Conservation (phyloP, 2,888 invertebrate genomes). For the Microchrysa polita region DNA sequence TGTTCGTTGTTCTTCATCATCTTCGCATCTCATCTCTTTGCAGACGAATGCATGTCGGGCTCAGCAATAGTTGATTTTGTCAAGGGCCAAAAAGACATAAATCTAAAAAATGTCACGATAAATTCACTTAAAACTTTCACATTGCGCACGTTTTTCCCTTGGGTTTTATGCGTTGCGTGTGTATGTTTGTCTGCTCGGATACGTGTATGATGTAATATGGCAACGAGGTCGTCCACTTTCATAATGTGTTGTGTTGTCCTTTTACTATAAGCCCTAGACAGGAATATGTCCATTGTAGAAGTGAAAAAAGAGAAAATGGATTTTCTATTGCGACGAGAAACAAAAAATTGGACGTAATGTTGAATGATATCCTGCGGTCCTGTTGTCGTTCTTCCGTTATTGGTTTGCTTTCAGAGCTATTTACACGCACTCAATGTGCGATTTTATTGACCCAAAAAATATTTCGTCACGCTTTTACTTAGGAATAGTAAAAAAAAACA, state of each 20-base stretch:
- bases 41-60: background rate
- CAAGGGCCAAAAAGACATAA: slow-evolving; percentile 46
- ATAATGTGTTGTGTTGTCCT: slow-evolving; percentile 18
- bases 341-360: slow-evolving; percentile 10
- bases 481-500: too few species aligned
- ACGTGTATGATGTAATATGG: background rate
- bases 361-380: slow-evolving; percentile 11
- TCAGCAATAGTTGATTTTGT: slow-evolving; percentile 23
- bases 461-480: slow-evolving; percentile 23
- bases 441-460: background rate
- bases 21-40: slow-evolving; percentile 19
- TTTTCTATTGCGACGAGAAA: slow-evolving; percentile 17
- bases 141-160: slow-evolving; percentile 26
- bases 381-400: slow-evolving; percentile 25
- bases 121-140: slow-evolving; percentile 48
- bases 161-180: background rate
- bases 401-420: background rate
- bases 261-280: background rate
- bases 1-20: slow-evolving; percentile 22
- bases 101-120: slow-evolving; percentile 46
- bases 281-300: background rate
- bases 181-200: slow-evolving; percentile 3
- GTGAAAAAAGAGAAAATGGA: slow-evolving; percentile 6
- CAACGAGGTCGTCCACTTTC: slow-evolving; percentile 14
- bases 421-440: slow-evolving; percentile 3